Evolutionary conservation across 2,113 vertebrate genomes (phyloP), one percentile per base, ranked within the genome.

Genomic region (Fregetta grallaria): DNA sequence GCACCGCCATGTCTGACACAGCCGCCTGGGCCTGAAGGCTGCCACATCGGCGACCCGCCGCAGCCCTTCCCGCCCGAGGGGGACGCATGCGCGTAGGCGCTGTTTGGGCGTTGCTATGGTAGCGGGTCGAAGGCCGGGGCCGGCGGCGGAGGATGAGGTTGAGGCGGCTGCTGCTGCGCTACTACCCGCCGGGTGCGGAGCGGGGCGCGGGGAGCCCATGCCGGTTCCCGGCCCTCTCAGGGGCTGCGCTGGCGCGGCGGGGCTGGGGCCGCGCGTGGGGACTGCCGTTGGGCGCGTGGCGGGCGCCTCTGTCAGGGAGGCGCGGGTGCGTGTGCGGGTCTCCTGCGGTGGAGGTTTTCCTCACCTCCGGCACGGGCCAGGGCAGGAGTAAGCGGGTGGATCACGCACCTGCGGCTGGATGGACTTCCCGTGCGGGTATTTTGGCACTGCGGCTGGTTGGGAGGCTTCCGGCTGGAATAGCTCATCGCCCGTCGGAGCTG

Each of bases 141-240:
- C 5, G 50, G 18, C 13, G 18, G n/a, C 13, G 13, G 23, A 94
- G 68, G 58, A 99, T 99, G 99, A 98, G 96, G 94, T 98, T 99
- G 56, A 99, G 98, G 94, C 97, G 99, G 77, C 98, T 99, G 71
- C 96, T 99, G 71, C 98, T 99, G 16, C 98, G 99, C 49, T 99
- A 99, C 97, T 99, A 98, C 90, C 99, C 99, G 6, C 99, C 99
- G 98, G 99, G 99, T 99, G 98, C 97, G 30, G 58, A 88, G 10
- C 34, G 29, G 58, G 77, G 45, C 18, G 45, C 45, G 45, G 45
- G 45, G 45, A 45, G 45, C 45, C 17, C 45, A 44, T 16, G 42
- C 11, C 4, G 30, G 21, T 9, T 34, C 44, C 12, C 17, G 5
- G 58, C 17, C 13, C 26, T 9, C 40, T 7, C 18, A 23, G 42